Evolutionary conservation across 2,113 vertebrate genomes (phyloP).

Genomic region (Grantiella picta): DNA sequence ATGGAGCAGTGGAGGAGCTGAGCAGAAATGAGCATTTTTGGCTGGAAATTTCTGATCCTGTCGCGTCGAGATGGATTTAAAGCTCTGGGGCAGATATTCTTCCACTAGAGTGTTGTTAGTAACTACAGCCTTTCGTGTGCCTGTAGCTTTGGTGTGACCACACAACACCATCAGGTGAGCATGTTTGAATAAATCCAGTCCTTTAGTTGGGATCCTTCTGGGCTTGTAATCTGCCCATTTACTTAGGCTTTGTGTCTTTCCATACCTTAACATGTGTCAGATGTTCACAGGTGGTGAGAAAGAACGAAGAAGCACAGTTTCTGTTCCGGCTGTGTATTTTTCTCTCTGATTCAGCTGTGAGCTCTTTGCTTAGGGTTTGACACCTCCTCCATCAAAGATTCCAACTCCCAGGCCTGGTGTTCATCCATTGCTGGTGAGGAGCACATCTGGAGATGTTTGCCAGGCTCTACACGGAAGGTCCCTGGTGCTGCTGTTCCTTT

Average conservation of each 20-base stretch:
- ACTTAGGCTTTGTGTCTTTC: background rate
- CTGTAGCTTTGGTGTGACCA: background rate
- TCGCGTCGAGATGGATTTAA: background rate
- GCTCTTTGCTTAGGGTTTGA: background rate
- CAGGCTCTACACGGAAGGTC: accelerated
- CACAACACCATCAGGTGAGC: background rate
- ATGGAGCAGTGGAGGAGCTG: background rate
- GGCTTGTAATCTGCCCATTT: accelerated
- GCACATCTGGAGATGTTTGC: background rate
- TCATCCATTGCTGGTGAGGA: background rate
- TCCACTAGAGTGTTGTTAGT: accelerated
- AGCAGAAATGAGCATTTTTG: background rate
- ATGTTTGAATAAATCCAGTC: background rate
- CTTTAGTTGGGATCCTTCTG: background rate
- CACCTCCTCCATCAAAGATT: background rate
- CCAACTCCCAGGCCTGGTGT: background rate
- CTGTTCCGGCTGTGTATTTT: background rate
- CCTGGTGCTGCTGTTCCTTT: background rate
- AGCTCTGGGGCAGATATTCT: background rate
- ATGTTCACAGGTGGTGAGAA: background rate
- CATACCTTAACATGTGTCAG: accelerated
- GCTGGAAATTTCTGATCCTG: background rate
- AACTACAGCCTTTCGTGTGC: background rate
- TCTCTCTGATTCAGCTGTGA: background rate
- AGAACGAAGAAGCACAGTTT: background rate